These are phyloP conservation scores for Thomomys bottae DNA, from an alignment of 2,113 vertebrate species.

Conservation along the genomic window DNA sequence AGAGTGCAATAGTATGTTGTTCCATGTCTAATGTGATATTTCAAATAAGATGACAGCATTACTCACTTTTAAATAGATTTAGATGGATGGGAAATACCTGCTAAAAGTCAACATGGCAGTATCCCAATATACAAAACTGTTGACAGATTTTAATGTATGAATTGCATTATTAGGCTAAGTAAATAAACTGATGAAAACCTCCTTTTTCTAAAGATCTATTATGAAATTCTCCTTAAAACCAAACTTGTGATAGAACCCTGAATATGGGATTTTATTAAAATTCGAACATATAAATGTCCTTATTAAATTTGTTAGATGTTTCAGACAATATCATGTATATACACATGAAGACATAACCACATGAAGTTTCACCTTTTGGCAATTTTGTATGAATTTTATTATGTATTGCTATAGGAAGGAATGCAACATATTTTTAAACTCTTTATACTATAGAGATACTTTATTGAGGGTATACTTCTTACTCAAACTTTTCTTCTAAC, in stretches of 20 bases:
- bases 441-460: slow-evolving; percentile 23
- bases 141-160: neutral
- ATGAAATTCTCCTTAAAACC: neutral
- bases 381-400: neutral
- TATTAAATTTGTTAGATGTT: slow-evolving; percentile 21
- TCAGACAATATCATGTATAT: neutral
- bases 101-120: neutral
- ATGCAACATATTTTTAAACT: neutral
- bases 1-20: neutral
- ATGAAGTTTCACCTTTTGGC: slow-evolving; percentile 2
- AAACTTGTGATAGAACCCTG: neutral
- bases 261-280: neutral
- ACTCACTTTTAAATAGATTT: neutral
- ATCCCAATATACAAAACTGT: neutral
- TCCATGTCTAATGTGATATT: neutral
- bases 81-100: neutral
- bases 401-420: neutral
- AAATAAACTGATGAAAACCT: neutral
- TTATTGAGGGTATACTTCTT: slow-evolving; percentile 42
- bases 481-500: slow-evolving; percentile 36
- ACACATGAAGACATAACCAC: neutral
- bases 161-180: neutral
- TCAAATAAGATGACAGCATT: slow-evolving; percentile 10
- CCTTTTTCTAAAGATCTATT: neutral
- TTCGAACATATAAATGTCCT: neutral